Base-by-base conservation (phyloP, 1,140 invertebrate species). In the Polypedilum vanderplanki region DNA sequence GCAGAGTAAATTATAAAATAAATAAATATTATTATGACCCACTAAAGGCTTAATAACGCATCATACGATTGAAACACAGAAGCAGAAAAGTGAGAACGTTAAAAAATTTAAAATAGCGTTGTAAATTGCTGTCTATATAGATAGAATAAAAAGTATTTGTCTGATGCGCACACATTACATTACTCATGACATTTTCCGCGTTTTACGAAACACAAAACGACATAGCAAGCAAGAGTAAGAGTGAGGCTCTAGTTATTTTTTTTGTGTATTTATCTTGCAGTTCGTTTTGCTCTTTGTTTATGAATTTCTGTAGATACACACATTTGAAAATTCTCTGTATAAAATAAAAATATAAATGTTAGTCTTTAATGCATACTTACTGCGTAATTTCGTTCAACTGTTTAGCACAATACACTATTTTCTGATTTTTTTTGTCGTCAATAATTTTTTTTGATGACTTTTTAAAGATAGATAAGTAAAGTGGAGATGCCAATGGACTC, bases 111-210 rank as follows among this genome's bases (percentile, higher is more conserved):
- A 33, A 33, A 33, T 33, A 33, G 24, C 24, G 24, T 33, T 33
- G 5, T 5, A 33, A 33, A 33, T 33, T 33, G 24, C 5, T 33
- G 24, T 33, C 24, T n/a, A n/a, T n/a, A n/a, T n/a, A 33, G 24
- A 3, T 33, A n/a, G n/a, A n/a, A 5, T 33, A 33, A 5, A 33
- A 1, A 33, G 12, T 15, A 57, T 15, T 57, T 57, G 46, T 57
- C 46, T 57, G 46, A n/a, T 57, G 12, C 4, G 41, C n/a, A n/a
- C 46, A n/a, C 12, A 57, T 57, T 57, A 57, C 12, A n/a, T 57
- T 12, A 57, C 12, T 57, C 46, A 57, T 57, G 46, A 57, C 46
- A 57, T 57, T 57, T 57, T 57, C 46, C 46, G 46, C 46, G 46
- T 57, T 57, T 15, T 15, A 57, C n/a, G 12, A 12, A 8, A 9